Conservation (phyloP, 2,888 invertebrate species). For the Galerucella calmariensis region DNA sequence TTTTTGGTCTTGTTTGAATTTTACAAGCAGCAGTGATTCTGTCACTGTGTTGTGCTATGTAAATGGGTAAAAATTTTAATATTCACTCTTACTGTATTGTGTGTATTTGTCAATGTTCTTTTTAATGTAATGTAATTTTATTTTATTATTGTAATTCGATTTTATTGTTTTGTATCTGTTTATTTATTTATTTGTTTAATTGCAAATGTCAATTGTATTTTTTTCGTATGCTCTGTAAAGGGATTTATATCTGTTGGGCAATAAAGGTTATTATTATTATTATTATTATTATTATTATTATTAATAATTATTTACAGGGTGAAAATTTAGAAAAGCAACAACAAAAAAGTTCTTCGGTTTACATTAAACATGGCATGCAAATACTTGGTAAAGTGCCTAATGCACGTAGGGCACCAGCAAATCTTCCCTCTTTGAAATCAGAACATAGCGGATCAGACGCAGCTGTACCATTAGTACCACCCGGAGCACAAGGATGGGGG, state of each 20-base stretch:
- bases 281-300: too few relatives aligned
- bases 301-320: constrained; percentile 68
- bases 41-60: neutral
- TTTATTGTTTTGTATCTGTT: too few relatives aligned
- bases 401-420: constrained; percentile 97
- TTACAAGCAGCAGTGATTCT: neutral
- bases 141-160: too few relatives aligned
- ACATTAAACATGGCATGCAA: constrained; percentile 99
- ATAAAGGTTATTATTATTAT: too few relatives aligned
- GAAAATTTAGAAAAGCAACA: constrained; percentile 89
- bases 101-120: neutral
- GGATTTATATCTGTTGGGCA: too few relatives aligned
- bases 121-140: too few relatives aligned
- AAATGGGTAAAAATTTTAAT: neutral
- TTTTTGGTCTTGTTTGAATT: neutral
- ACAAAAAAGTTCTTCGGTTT: constrained; percentile 88
- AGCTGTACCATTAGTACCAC: constrained; percentile 81
- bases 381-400: constrained; percentile 99
- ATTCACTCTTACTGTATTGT: neutral
- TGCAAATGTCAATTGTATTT: too few relatives aligned
- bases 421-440: constrained; percentile 98
- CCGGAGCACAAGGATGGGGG: constrained; percentile 85
- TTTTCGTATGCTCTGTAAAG: too few relatives aligned
- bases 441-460: constrained; percentile 87
- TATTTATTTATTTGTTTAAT: too few relatives aligned